phyloP scores from a whole-genome alignment of 2,113 vertebrate species.

The Thamnaconus septentrionalis region DNA sequence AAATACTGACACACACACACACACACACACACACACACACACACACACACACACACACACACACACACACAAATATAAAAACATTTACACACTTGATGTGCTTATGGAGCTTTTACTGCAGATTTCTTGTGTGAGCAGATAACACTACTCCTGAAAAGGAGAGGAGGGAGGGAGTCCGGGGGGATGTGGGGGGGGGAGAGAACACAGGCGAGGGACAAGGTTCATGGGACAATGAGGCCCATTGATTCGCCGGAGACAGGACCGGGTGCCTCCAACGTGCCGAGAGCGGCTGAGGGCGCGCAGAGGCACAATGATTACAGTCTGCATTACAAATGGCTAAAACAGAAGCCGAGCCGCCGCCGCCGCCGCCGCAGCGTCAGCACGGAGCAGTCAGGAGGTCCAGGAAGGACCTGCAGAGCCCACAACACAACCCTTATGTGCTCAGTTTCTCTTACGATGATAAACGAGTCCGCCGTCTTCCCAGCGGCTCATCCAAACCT shows the following conservation, averaged over 20 bases:
- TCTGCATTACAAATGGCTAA: slow-evolving; percentile 67
- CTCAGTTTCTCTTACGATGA: no score
- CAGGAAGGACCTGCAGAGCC: slow-evolving; percentile 25
- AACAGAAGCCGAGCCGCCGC: slow-evolving; percentile 37
- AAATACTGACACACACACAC: no score
- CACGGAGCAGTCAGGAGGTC: no score
- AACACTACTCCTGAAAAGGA: slow-evolving; percentile 15
- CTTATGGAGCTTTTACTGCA: background rate
- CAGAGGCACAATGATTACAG: slow-evolving; percentile 64
- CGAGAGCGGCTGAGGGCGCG: slow-evolving; percentile 54
- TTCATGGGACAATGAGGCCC: slow-evolving; percentile 64
- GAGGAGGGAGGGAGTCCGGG: slow-evolving; percentile 44
- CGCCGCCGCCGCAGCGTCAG: no score
- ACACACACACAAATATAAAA: background rate
- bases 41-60: background rate
- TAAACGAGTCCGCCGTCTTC: no score
- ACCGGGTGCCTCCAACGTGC: slow-evolving; percentile 61
- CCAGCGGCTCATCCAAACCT: no score
- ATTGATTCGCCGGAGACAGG: slow-evolving; percentile 72
- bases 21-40: slow-evolving; percentile 2
- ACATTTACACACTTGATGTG: no score
- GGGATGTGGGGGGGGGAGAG: slow-evolving; percentile 18
- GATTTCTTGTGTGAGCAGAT: slow-evolving; percentile 12
- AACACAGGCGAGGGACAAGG: slow-evolving; percentile 42
- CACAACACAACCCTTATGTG: slow-evolving; percentile 1